Conservation (phyloP, 37 sponge, comb jelly and placozoan genomes). For the Crambe crambe region DNA sequence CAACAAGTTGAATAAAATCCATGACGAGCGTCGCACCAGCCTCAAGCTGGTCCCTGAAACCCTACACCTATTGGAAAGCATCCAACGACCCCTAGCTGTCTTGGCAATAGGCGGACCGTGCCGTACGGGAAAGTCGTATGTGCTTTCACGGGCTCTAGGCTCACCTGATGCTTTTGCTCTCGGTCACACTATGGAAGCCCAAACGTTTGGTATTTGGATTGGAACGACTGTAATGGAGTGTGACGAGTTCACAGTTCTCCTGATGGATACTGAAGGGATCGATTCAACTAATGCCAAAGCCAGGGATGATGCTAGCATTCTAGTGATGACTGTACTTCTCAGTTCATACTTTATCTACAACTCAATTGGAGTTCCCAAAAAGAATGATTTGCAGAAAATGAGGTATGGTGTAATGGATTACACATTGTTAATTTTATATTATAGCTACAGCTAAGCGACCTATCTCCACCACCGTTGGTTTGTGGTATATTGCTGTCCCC, state of each 20-base stretch:
- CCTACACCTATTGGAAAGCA: neutral
- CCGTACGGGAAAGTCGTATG: conserved; percentile 30
- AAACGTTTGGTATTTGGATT: conserved; percentile 28
- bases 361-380: conserved; percentile 6
- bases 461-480: too few relatives aligned
- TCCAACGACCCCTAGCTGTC: neutral
- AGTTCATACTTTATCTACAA: conserved; percentile 35
- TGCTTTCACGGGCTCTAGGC: conserved; percentile 15
- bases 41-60: neutral
- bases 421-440: neutral
- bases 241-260: conserved; percentile 9
- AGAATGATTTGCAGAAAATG: conserved; percentile 21
- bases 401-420: conserved; percentile 4
- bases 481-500: too few relatives aligned
- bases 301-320: conserved; percentile 18
- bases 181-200: conserved; percentile 15
- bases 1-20: neutral
- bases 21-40: neutral
- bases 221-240: conserved; percentile 3
- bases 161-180: conserved; percentile 1
- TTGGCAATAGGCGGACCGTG: too few relatives aligned
- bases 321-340: conserved; percentile 23
- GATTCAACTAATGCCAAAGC: neutral
- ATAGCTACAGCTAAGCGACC: too few relatives aligned
- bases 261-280: conserved; percentile 38